Evolutionary conservation across 2,888 invertebrate genomes (phyloP), one percentile per base, ranked within the genome.

Genomic region (Cancer borealis): DNA sequence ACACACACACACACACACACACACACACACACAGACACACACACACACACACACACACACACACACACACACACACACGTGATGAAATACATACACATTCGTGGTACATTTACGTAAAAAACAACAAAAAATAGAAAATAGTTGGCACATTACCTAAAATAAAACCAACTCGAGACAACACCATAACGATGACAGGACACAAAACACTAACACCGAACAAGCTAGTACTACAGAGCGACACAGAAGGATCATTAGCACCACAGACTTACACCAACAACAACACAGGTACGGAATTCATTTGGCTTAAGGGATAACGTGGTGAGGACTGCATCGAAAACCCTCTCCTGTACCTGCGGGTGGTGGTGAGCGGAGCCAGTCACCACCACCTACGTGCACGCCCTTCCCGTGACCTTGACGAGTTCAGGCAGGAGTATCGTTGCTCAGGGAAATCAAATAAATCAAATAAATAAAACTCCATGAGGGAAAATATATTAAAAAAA

Each of bases 221-320:
- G 39, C 39, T 17, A 54, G 3, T 17, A 54, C 54, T 17, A 54
- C 54, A 54, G 54, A 54, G 54, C 54, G 12, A 54, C 54, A 54
- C 54, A 4, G 54, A 54, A 54, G 17, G 54, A 54, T 54, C 17
- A 17, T 54, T 54, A 54, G 17, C 54, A 54, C 54, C 17, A 66
- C 66, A 21, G 6, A 66, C n/a, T 6, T 21, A 66, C 66, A 66
- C 17, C 17, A 14, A 66, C n/a, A n/a, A n/a, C 66, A 66, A 66
- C 66, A n/a, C 66, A 14, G 21, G 66, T 66, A 66, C n/a, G 66
- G n/a, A n/a, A 66, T 66, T 66, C 66, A 66, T 66, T 21, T 66
- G 66, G 66, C 66, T 66, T 66, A 66, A 66, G n/a, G 66, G 66
- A 66, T 66, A 66, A 66, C 66, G n/a, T n/a, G 66, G n/a, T n/a